A percentile compares a stretch with the other conserved stretches of the same genome.
Conservation (phyloP, 2,888 invertebrate species). For the Polydrusus cervinus region DNA sequence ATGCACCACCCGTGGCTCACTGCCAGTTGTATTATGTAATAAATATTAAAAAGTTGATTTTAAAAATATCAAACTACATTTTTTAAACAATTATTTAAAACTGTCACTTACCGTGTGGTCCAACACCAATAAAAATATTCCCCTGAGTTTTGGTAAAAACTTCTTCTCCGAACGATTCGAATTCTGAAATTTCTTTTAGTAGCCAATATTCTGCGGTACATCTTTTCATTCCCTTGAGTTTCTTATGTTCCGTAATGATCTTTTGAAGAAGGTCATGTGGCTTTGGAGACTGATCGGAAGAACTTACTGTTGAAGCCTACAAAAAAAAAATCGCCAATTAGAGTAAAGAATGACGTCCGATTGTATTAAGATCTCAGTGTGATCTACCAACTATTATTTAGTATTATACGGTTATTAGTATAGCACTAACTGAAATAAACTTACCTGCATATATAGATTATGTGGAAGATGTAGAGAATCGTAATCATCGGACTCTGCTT, state of each 20-base stretch:
- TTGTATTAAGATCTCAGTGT: too few relatives aligned
- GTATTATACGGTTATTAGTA: too few relatives aligned
- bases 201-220: constrained; percentile 90
- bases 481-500: constrained; percentile 83
- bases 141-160: constrained; percentile 80
- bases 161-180: constrained; percentile 90
- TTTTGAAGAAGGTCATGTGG: constrained; percentile 78
- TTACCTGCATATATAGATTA: constrained; percentile 72
- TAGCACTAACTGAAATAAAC: neutral
- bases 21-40: too few relatives aligned
- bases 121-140: constrained; percentile 80
- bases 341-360: too few relatives aligned
- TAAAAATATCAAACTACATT: too few relatives aligned
- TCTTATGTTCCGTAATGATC: constrained; percentile 78
- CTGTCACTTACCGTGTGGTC: constrained; percentile 77
- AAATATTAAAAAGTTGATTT: too few relatives aligned
- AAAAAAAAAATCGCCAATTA: constrained; percentile 5
- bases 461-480: constrained; percentile 76
- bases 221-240: constrained; percentile 75
- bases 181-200: constrained; percentile 84
- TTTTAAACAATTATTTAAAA: neutral
- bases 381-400: too few relatives aligned
- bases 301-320: constrained; percentile 78
- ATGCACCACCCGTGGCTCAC: too few relatives aligned
- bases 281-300: constrained; percentile 74